Percentiles rank a stretch among this genome's conserved stretches.
Conservation (phyloP, 2,113 vertebrate species). For the Carassius auratus region DNA sequence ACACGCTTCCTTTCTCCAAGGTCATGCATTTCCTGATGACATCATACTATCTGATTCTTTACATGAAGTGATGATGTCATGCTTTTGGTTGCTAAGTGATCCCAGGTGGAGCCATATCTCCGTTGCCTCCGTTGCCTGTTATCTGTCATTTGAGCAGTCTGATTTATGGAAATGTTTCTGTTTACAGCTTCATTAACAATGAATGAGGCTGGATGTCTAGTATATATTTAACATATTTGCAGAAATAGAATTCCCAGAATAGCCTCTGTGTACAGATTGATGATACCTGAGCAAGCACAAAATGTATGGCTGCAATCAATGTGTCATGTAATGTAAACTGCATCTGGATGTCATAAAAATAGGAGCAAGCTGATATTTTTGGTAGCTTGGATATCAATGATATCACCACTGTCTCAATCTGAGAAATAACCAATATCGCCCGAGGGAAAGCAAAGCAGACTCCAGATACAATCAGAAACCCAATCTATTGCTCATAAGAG, state of each 20-base stretch:
- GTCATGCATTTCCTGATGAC: constrained; percentile 38
- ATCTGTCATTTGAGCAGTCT: constrained; percentile 44
- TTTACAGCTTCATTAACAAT: constrained; percentile 68
- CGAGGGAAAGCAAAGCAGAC: constrained; percentile 11
- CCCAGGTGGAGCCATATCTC: constrained; percentile 35
- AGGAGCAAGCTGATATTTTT: constrained; percentile 73
- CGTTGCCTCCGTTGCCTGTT: constrained; percentile 29
- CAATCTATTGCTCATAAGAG: constrained; percentile 29
- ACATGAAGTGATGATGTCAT: constrained; percentile 38
- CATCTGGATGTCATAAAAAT: constrained; percentile 71
- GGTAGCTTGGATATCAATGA: constrained; percentile 66
- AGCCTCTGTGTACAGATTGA: constrained; percentile 68
- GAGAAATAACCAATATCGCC: constrained; percentile 63
- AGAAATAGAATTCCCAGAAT: constrained; percentile 72
- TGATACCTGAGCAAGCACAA: constrained; percentile 74
- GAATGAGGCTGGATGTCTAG: constrained; percentile 60
- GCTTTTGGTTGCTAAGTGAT: constrained; percentile 23
- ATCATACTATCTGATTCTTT: constrained; percentile 43
- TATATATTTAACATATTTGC: constrained; percentile 70
- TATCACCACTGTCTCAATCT: constrained; percentile 63
- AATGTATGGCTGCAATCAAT: constrained; percentile 72
- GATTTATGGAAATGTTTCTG: constrained; percentile 57
- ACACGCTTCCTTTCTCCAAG: constrained; percentile 15
- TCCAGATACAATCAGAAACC: constrained; percentile 4
- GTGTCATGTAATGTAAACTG: constrained; percentile 73